These are phyloP conservation scores for Aphidius gifuensis DNA, from an alignment of 1,140 invertebrate genomes.

Conservation along the genomic window DNA sequence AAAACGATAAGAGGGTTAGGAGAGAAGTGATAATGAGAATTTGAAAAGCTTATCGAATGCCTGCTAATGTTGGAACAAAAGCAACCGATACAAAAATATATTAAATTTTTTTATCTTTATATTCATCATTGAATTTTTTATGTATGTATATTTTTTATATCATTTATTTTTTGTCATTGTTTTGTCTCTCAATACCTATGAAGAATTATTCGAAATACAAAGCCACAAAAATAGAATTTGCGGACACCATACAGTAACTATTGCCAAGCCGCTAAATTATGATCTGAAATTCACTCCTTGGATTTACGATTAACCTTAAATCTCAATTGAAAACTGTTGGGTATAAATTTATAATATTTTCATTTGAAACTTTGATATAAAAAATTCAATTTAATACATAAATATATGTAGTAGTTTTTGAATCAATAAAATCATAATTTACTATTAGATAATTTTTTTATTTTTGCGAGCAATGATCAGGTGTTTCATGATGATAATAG, in stretches of 20 bases:
- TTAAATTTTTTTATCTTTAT: too few relatives aligned
- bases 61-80: background rate
- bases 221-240: conserved; percentile 15
- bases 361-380: background rate
- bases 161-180: too few relatives aligned
- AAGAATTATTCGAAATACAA: background rate
- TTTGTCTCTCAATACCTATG: too few relatives aligned
- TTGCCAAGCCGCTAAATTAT: conserved; percentile 33
- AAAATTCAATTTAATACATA: too few relatives aligned
- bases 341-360: background rate
- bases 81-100: background rate
- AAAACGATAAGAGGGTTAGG: background rate
- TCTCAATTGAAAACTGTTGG: background rate
- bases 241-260: conserved; percentile 18
- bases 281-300: conserved; percentile 23
- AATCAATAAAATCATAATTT: too few relatives aligned
- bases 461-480: too few relatives aligned
- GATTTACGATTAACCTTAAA: background rate
- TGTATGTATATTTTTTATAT: background rate
- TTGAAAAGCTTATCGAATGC: conserved; percentile 6
- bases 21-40: conserved; percentile 6
- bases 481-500: too few relatives aligned
- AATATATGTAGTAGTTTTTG: too few relatives aligned
- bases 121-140: too few relatives aligned
- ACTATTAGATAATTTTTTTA: too few relatives aligned